Conservation (phyloP, 92 coral and sea anemone genomes). For the Galaxea fascicularis region DNA sequence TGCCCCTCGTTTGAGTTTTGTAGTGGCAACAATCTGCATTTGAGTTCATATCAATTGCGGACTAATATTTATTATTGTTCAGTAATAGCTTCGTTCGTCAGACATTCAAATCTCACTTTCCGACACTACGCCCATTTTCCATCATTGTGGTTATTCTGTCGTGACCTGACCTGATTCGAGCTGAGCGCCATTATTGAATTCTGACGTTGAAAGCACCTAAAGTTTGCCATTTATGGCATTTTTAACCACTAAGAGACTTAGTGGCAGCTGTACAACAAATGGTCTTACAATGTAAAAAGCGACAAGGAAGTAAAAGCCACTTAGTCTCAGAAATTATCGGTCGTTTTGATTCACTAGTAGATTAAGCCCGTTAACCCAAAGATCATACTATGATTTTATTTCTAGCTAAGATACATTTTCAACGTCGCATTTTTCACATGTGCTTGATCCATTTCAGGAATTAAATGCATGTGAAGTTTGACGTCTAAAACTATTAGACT, state of each 20-base stretch:
- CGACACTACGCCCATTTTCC: not conserved
- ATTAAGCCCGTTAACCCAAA: too few relatives aligned
- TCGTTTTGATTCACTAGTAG: not conserved
- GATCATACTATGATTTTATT: too few relatives aligned
- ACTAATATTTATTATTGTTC: not conserved
- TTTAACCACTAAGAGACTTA: not conserved
- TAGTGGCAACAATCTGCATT: too few relatives aligned
- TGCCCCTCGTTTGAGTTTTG: too few relatives aligned
- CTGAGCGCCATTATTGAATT: not conserved
- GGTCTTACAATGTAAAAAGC: not conserved
- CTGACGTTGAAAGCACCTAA: not conserved
- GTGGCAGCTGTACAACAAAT: not conserved
- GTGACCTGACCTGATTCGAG: not conserved
- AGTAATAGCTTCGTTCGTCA: not conserved
- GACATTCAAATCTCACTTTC: not conserved
- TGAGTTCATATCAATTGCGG: not conserved
- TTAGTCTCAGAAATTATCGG: conserved; percentile 5
- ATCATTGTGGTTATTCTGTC: not conserved
- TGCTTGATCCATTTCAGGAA: not conserved
- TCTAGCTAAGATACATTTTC: too few relatives aligned
- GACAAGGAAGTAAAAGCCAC: conserved; percentile 11
- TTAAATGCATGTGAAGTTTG: too few relatives aligned
- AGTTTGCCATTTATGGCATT: not conserved
- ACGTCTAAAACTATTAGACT: too few relatives aligned
- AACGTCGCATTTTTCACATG: not conserved